Conservation (phyloP, 2,113 vertebrate genomes). For the Platichthys stellatus region DNA sequence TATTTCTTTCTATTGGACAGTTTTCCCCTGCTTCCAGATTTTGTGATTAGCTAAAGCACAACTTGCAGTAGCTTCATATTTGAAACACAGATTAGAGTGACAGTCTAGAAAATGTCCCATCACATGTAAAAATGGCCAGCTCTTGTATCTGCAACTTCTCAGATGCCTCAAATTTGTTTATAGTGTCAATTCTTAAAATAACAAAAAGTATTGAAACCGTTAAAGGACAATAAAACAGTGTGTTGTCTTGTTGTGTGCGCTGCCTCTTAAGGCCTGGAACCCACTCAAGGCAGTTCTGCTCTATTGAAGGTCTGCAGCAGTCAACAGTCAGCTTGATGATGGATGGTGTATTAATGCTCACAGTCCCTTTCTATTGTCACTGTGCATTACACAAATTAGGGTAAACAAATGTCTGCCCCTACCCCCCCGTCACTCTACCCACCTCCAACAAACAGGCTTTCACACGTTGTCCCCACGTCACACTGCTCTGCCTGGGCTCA, state of each 20-base stretch:
- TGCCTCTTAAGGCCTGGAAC: slow-evolving; percentile 67
- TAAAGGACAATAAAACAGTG: slow-evolving; percentile 4
- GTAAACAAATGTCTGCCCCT: slow-evolving; percentile 78
- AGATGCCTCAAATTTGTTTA: too few relatives aligned
- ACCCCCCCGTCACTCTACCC: slow-evolving; percentile 45
- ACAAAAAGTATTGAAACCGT: background rate
- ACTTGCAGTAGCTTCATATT: too few relatives aligned
- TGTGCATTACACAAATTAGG: slow-evolving; percentile 89
- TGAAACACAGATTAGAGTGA: too few relatives aligned
- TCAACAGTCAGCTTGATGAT: slow-evolving; percentile 87
- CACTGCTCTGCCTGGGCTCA: slow-evolving; percentile 62
- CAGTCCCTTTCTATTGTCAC: slow-evolving; percentile 83
- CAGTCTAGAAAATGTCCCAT: too few relatives aligned
- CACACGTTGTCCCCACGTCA: slow-evolving; percentile 39
- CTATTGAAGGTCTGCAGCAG: slow-evolving; percentile 67
- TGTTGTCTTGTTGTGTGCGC: slow-evolving; percentile 51
- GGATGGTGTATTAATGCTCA: slow-evolving; percentile 85
- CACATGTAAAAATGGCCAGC: too few relatives aligned
- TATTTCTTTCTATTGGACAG: too few relatives aligned
- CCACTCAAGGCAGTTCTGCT: slow-evolving; percentile 48
- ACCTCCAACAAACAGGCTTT: slow-evolving; percentile 28
- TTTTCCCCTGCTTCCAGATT: too few relatives aligned
- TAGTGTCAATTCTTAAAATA: too few relatives aligned
- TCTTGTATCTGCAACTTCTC: too few relatives aligned
- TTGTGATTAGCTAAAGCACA: too few relatives aligned